These are phyloP conservation scores for Holothuria leucospilota DNA, from an alignment of 53 echinoderm and acorn worm genomes.

Conservation along the genomic window DNA sequence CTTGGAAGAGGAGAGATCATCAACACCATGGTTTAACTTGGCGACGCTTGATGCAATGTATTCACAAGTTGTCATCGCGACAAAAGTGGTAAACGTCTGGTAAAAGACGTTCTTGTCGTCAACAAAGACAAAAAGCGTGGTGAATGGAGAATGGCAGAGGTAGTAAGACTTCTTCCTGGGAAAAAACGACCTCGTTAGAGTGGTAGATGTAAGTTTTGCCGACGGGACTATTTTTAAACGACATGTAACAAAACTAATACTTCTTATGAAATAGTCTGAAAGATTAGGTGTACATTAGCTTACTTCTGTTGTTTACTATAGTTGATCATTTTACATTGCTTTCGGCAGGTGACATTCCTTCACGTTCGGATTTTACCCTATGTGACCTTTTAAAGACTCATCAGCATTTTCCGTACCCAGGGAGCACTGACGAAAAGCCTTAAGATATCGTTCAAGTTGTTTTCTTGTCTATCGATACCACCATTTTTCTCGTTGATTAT, in stretches of 20 bases:
- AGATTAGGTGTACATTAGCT: conserved; percentile 44
- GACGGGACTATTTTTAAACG: conserved; percentile 50
- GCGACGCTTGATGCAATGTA: conserved; percentile 60
- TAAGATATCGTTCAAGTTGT: too few relatives aligned
- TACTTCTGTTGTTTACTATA: neutral
- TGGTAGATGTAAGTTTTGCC: conserved; percentile 64
- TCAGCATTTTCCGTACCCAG: too few relatives aligned
- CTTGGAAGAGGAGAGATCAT: conserved; percentile 64
- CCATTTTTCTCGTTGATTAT: too few relatives aligned
- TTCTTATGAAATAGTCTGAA: conserved; percentile 70
- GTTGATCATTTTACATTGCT: neutral
- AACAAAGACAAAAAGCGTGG: conserved; percentile 63
- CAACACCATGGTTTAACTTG: conserved; percentile 71
- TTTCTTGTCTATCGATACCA: too few relatives aligned
- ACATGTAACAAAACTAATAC: conserved; percentile 74
- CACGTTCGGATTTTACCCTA: conserved; percentile 49
- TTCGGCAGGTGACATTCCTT: conserved; percentile 65
- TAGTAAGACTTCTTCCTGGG: conserved; percentile 57
- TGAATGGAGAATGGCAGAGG: conserved; percentile 67
- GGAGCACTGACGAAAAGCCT: too few relatives aligned
- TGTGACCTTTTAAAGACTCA: too few relatives aligned
- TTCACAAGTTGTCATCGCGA: conserved; percentile 68
- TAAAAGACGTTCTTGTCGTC: conserved; percentile 68
- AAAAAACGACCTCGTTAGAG: conserved; percentile 67
- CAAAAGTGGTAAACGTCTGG: conserved; percentile 50